Base-by-base conservation (phyloP, 2,888 invertebrate species). In the Nezara viridula region DNA sequence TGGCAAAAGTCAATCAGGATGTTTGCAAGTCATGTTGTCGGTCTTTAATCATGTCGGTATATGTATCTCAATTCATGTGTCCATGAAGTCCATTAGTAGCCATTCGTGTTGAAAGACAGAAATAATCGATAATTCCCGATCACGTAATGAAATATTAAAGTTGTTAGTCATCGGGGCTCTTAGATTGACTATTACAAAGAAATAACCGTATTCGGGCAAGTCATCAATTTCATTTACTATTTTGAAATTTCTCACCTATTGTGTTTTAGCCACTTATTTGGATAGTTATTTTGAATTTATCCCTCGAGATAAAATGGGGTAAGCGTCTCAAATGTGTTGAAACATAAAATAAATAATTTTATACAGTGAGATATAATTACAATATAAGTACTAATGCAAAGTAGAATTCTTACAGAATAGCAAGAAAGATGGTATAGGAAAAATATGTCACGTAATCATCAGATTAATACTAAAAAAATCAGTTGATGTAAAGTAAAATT, bases 21-120 rank as follows among this genome's bases (percentile, higher is more conserved):
- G 44, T n/a, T 47, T 44, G 81, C 81, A 81, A 81, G 81, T 81
- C 81, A 81, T 81, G 44, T 81, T 47, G n/a, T 81, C 44, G 81
- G 81, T 81, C 44, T 81, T 81, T 81, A 81, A 81, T 81, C 81
- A 81, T 44, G 81, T n/a, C 81, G 81, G 81, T 44, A 81, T 81
- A n/a, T 81, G 47, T 81, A 44, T 24, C 81, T 81, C 44, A n/a
- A n/a, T 47, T 44, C 81, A 24, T 81, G 81, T 37, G 81, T 47
- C 81, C 81, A 44, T 47, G 44, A 81, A 81, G 81, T 81, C 81
- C 81, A 81, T 81, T 81, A 81, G 44, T 24, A n/a, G 44, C 44
- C 81, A 81, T 81, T 81, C 44, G 81, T 40, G 14, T 81, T 44
- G 81, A 81, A 81, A 81, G 81, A 81, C 81, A 81, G 81, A 47